Conservation (phyloP, 2,113 vertebrate genomes). For the Stercorarius parasiticus region DNA sequence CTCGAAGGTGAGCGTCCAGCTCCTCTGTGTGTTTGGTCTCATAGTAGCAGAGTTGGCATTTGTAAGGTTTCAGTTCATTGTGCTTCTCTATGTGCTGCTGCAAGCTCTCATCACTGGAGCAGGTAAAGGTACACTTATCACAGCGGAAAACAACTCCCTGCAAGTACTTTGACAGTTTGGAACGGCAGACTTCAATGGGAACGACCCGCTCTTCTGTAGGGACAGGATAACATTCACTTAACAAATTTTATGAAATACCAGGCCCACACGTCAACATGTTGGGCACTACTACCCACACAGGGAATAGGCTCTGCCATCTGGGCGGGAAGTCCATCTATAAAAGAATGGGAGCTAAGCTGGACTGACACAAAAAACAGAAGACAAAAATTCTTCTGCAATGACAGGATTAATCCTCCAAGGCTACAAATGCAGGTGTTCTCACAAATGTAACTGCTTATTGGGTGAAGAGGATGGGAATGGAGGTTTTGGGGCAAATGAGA, state of each 20-base stretch:
- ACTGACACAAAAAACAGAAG: neutral
- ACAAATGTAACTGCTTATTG: neutral
- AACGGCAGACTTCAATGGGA: constrained; percentile 95
- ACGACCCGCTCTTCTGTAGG: constrained; percentile 92
- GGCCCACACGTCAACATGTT: neutral
- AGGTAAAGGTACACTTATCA: constrained; percentile 98
- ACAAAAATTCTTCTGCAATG: neutral
- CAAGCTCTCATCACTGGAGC: constrained; percentile 93
- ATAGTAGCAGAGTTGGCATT: constrained; percentile 97
- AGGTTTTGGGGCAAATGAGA: neutral
- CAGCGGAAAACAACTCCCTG: constrained; percentile 95
- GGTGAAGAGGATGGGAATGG: neutral
- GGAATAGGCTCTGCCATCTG: neutral
- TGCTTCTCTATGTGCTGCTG: constrained; percentile 97
- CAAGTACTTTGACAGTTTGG: constrained; percentile 95
- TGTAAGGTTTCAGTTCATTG: constrained; percentile 93
- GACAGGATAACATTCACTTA: constrained; percentile 38
- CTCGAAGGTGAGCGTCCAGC: constrained; percentile 89
- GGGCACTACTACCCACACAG: neutral
- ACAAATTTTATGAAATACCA: neutral
- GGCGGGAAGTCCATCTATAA: neutral
- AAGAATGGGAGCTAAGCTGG: neutral
- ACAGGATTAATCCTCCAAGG: neutral
- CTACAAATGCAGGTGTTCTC: neutral
- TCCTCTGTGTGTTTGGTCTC: constrained; percentile 91